These are phyloP conservation scores for Xanthorhoe designata DNA, from an alignment of 2,888 invertebrate species.

Conservation along the genomic window DNA sequence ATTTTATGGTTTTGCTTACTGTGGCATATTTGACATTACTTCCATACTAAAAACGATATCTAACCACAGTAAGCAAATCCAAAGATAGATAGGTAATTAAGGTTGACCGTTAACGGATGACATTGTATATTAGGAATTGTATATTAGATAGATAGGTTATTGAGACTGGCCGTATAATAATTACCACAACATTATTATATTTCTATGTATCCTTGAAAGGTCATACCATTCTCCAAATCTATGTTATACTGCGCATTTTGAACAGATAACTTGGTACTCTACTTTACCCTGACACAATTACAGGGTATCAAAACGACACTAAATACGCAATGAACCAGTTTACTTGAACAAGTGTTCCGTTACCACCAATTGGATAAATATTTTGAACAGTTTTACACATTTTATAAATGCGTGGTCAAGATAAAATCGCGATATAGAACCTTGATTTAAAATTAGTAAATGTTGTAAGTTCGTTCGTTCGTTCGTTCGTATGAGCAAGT, in stretches of 20 bases:
- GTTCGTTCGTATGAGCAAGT: no score
- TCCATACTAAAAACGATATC: no score
- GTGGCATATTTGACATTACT: no score
- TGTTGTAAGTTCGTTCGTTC: no score
- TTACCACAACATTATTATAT: not conserved
- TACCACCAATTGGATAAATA: constrained; percentile 21
- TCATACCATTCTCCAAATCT: constrained; percentile 15
- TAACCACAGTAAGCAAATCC: no score
- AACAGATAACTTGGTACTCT: not conserved
- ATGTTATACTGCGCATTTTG: constrained; percentile 1
- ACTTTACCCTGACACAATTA: constrained; percentile 35
- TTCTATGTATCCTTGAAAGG: not conserved
- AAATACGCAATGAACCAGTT: constrained; percentile 27
- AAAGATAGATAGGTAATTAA: no score
- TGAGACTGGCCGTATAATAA: no score
- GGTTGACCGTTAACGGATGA: no score
- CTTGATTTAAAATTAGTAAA: not conserved
- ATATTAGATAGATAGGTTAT: no score
- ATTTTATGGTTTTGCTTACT: no score
- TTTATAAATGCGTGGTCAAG: not conserved
- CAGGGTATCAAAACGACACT: constrained; percentile 27
- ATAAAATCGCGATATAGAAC: not conserved
- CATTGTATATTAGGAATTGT: no score
- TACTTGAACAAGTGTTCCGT: constrained; percentile 26
- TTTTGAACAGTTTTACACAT: constrained; percentile 6